Base-by-base conservation (phyloP, 2,888 invertebrate species). In the Micoletzkya japonica region DNA sequence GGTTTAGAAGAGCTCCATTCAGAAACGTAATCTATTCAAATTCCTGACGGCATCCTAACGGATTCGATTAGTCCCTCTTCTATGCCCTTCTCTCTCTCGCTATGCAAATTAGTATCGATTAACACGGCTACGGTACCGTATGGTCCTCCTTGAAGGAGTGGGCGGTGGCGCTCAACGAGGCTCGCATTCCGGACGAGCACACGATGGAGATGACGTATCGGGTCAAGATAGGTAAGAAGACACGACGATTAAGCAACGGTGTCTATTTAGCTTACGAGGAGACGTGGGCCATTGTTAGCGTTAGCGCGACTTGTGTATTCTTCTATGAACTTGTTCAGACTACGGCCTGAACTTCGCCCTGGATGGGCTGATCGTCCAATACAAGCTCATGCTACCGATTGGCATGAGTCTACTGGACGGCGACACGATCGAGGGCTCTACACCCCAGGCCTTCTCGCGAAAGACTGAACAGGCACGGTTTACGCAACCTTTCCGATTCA, bases 161-260 rank as follows among this genome's bases (percentile, higher is more conserved):
- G 17, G 52, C 64, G 39, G 4, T 64, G 32, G 64, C 64, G 10
- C n/a, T 64, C 52, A 52, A 52, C 36, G 64, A 64, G 17, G 52
- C 64, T n/a, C 32, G 52, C 34, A 64, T 64, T 64, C 64, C 64
- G 2, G 64, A 64, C 39, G 64, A 64, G 34, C 50, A 52, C 7
- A 64, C 64, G 14, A 17, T 64, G 30, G 64, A 64, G 24, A 52
- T 64, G 64, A 64, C 52, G 7, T 64, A 64, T 52, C 32, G 64
- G 52, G 26, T 64, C 6, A 52, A 34, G 10, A 28, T 64, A 28
- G 37, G 64, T 64, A 26, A 36, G 34, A 4, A 7, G n/a, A 49
- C n/a, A n/a, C n/a, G n/a, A n/a, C n/a, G n/a, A n/a, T n/a, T n/a
- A n/a, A n/a, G n/a, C n/a, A n/a, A n/a, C n/a, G n/a, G n/a, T n/a